Percentiles rank a stretch among this genome's conserved stretches.
Evolutionary conservation across 23 tunicate genomes (phyloP).

Genomic region (Styela clava): DNA sequence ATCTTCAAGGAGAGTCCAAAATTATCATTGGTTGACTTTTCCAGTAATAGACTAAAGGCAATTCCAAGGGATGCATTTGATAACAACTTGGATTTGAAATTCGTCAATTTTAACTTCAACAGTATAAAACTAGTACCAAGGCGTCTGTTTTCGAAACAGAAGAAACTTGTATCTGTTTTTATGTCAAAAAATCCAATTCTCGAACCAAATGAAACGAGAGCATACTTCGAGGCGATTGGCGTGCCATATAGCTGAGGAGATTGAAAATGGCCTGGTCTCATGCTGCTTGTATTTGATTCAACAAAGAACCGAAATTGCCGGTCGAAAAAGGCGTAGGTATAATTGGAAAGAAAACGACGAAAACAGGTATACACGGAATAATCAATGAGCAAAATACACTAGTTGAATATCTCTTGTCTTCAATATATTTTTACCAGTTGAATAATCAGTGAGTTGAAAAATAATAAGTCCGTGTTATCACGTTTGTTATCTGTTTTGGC

Average conservation of each 20-base stretch:
- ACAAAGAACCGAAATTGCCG: too few relatives aligned
- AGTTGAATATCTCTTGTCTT: too few relatives aligned
- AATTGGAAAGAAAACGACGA: too few relatives aligned
- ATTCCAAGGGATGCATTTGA: conserved; percentile 34
- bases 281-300: too few relatives aligned
- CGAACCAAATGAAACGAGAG: neutral
- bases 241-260: conserved; percentile 9
- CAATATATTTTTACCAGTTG: too few relatives aligned
- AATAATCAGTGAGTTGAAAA: too few relatives aligned
- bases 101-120: conserved; percentile 30
- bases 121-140: neutral
- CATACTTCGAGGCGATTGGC: conserved; percentile 7
- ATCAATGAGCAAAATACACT: too few relatives aligned
- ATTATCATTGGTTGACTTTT: conserved; percentile 23
- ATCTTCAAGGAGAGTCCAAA: conserved; percentile 14
- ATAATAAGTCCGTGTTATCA: too few relatives aligned
- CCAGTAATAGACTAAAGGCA: conserved; percentile 28
- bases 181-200: conserved; percentile 6
- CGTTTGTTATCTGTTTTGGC: too few relatives aligned
- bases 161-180: neutral
- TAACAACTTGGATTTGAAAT: conserved; percentile 9
- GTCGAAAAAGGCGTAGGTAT: too few relatives aligned
- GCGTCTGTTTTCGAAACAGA: conserved; percentile 1
- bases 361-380: too few relatives aligned
- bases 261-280: too few relatives aligned